Evolutionary conservation across 2,888 invertebrate species (phyloP), one percentile per base, ranked within the genome.

Genomic region (Orthosia cruda): DNA sequence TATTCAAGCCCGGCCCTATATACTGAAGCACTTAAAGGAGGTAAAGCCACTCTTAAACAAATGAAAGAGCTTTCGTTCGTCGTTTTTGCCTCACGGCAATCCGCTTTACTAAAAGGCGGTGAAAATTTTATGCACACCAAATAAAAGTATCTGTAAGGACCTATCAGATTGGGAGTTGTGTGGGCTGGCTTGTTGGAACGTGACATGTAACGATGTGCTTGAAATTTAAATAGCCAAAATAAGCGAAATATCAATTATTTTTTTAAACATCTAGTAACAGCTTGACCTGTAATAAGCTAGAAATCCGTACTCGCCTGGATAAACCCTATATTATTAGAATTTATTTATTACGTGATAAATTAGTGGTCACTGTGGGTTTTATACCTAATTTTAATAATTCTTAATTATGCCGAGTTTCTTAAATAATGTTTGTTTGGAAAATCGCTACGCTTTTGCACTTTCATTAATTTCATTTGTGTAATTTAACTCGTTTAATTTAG

Each of bases 41-140:
- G 93, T 92, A 93, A 93, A 94, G 94, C 94, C 92, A 94, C 94
- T 94, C 93, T 93, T 94, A 95, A 95, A 96, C 95, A 95, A 96
- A 95, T 95, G 94, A 95, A 96, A 95, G 94, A 94, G 93, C 92
- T 93, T 94, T 93, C 93, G 90, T 93, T 92, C 91, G 89, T 89
- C 91, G 91, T 92, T 92, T 93, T 93, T 90, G 89, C 90, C 90
- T 91, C 90, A 91, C 90, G 88, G 90, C 91, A 94, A 95, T 94
- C 94, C 94, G 94, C 94, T 95, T 94, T 93, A 91, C 93, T 93
- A 93, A 93, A 93, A 93, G 93, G 91, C 92, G 91, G 92, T 93
- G 93, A 94, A 95, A 95, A 93, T 93, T 94, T 94, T 94, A 96
- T 95, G 93, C 90, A 92, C 88, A 88, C 88, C 87, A 88, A 93